Evolutionary conservation across 2,888 invertebrate species (phyloP).

Genomic region (Punctoribates punctum): DNA sequence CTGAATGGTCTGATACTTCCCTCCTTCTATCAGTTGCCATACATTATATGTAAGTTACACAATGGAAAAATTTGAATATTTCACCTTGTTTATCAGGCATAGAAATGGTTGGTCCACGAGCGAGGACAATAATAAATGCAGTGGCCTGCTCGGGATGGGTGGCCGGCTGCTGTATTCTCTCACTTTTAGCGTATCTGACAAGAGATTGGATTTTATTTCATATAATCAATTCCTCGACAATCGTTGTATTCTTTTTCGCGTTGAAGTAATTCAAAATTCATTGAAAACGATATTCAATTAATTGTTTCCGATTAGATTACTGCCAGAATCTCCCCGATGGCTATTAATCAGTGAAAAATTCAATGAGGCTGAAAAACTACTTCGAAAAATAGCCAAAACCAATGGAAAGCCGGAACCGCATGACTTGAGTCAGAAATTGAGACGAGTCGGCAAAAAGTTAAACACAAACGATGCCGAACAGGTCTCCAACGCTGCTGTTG

Average conservation of each 20-base stretch:
- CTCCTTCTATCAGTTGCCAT: constrained; percentile 45
- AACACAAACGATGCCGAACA: constrained; percentile 33
- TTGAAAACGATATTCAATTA: background rate
- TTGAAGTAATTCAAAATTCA: constrained; percentile 44
- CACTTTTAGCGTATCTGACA: constrained; percentile 50
- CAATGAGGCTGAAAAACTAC: constrained; percentile 46
- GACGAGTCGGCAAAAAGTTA: constrained; percentile 37
- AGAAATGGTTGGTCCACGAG: constrained; percentile 49
- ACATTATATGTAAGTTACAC: constrained; percentile 45
- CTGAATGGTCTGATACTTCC: constrained; percentile 45
- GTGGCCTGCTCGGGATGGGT: constrained; percentile 47
- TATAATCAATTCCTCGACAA: constrained; percentile 47
- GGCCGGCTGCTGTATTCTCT: constrained; percentile 50
- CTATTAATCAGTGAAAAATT: constrained; percentile 47
- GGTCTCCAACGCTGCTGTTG: constrained; percentile 38
- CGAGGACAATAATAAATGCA: constrained; percentile 55
- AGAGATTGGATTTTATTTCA: constrained; percentile 51
- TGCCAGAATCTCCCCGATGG: constrained; percentile 50
- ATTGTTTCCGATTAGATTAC: background rate
- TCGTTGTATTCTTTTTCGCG: constrained; percentile 46
- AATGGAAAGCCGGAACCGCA: constrained; percentile 43
- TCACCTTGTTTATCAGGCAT: constrained; percentile 41
- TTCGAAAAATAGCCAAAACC: constrained; percentile 45
- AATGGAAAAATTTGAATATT: background rate
- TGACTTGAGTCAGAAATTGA: constrained; percentile 27